Base-by-base conservation (phyloP, 2,888 invertebrate species). In the Odontomyia ornata region DNA sequence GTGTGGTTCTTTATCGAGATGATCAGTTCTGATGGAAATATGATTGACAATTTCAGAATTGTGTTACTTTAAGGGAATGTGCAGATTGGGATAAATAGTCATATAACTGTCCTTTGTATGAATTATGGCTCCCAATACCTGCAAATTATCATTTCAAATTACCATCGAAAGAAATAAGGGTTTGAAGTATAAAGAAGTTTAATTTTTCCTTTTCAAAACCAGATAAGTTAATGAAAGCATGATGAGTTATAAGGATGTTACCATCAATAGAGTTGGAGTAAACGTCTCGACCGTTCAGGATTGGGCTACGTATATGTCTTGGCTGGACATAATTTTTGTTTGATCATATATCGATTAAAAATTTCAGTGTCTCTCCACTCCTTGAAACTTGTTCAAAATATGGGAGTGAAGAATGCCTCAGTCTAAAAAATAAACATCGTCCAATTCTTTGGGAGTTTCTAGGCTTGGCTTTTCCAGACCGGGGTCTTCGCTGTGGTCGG, bases 341-440 rank as follows among this genome's bases (percentile, higher is more conserved):
- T 13, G 36, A 47, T 9, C 69, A 43, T 15, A 23, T 47, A 47
- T 69, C 46, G n/a, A 69, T 47, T n/a, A 69, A 23, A 5, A 69
- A 69, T 46, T 69, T 47, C 23, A 43, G 46, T 69, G 11, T 23
- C 46, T 69, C 69, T 69, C 46, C 25, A 2, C 69, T 69, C 30
- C 47, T 47, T 23, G 69, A 11, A 28, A 43, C 4, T 18, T 46
- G 30, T 23, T 43, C 69, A 1, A 69, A 36, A 21, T 69, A 69
- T 18, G 69, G 46, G n/a, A 69, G 69, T 23, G 46, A 36, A 69
- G 69, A 72, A 23, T 0, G 7, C 71, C 23, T 72, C 52, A 72
- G 23, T 72, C 71, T 56, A 72, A 47, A 72, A 72, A 72, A 72
- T 72, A 72, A n/a, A 47, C 23, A 27, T 72, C 27, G 21, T 56